Evolutionary conservation across 1,140 invertebrate species (phyloP).

Genomic region (Drosophila jambulina): DNA sequence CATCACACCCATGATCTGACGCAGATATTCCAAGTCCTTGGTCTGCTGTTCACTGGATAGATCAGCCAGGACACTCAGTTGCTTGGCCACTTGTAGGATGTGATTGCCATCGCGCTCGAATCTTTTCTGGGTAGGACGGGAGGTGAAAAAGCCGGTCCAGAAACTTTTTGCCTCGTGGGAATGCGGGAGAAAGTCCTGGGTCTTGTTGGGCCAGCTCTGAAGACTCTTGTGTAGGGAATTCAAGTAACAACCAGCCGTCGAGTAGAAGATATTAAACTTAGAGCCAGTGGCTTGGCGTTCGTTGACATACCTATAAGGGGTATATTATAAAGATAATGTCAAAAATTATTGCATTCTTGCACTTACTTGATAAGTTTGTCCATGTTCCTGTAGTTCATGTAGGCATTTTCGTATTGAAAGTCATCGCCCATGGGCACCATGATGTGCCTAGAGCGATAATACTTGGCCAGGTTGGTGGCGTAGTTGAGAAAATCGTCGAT

Average conservation of each 20-base stretch:
- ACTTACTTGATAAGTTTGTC: constrained; percentile 94
- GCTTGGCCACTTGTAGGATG: constrained; percentile 90
- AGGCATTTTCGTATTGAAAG: constrained; percentile 95
- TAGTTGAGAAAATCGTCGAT: constrained; percentile 88
- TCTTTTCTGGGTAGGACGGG: constrained; percentile 93
- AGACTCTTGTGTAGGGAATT: constrained; percentile 91
- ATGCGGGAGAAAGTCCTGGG: constrained; percentile 97
- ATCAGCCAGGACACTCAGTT: constrained; percentile 85
- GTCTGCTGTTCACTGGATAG: constrained; percentile 42
- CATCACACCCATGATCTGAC: constrained; percentile 90
- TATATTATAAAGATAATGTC: too few relatives aligned
- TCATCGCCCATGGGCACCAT: constrained; percentile 97
- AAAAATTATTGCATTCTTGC: not conserved
- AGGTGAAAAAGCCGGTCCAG: constrained; percentile 98
- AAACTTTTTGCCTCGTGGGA: constrained; percentile 92
- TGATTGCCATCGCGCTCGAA: constrained; percentile 92
- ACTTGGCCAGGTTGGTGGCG: constrained; percentile 85
- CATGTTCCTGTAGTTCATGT: constrained; percentile 94
- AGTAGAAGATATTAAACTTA: constrained; percentile 86
- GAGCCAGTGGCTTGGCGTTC: constrained; percentile 87
- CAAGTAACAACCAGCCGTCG: constrained; percentile 96
- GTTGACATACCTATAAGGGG: constrained; percentile 78
- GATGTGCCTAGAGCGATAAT: constrained; percentile 90
- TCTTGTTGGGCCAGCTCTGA: constrained; percentile 89
- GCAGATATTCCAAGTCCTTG: constrained; percentile 72